Evolutionary conservation across 2,797 vertebrate genomes (phyloP).

Genomic region (Sus cebifrons): DNA sequence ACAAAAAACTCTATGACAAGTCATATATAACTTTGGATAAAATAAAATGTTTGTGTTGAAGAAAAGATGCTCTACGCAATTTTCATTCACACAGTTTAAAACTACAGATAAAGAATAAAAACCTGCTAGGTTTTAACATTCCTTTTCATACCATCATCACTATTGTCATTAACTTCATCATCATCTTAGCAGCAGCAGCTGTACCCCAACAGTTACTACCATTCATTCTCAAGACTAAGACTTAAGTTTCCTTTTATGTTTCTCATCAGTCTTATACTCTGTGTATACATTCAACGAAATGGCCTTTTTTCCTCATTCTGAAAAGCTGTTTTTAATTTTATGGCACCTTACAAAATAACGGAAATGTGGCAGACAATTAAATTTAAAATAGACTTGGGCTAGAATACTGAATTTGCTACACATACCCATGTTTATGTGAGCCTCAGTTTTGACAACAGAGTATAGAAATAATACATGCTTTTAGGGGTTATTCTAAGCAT

Average conservation of each 20-base stretch:
- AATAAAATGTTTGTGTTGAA: slow-evolving; percentile 4
- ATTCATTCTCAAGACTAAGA: background rate
- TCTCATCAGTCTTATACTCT: background rate
- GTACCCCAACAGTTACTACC: background rate
- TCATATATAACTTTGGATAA: slow-evolving; percentile 50
- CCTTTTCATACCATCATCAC: background rate
- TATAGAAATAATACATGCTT: background rate
- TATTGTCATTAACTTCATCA: background rate
- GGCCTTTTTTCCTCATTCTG: background rate
- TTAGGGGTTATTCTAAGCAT: background rate
- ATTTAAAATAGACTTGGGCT: slow-evolving; percentile 19
- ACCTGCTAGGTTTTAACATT: background rate
- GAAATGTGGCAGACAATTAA: background rate
- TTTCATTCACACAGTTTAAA: slow-evolving; percentile 43
- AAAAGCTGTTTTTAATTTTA: slow-evolving; percentile 53
- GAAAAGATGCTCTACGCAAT: background rate
- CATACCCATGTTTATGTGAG: background rate
- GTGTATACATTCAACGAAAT: background rate
- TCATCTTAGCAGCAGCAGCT: background rate
- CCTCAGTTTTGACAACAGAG: slow-evolving; percentile 29
- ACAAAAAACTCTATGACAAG: background rate
- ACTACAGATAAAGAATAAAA: slow-evolving; percentile 6
- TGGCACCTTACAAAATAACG: slow-evolving; percentile 4
- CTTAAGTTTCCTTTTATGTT: background rate
- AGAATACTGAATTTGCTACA: slow-evolving; percentile 8